These are phyloP conservation scores for Oostethus manadensis DNA, from an alignment of 2,113 vertebrate species.

Conservation along the genomic window DNA sequence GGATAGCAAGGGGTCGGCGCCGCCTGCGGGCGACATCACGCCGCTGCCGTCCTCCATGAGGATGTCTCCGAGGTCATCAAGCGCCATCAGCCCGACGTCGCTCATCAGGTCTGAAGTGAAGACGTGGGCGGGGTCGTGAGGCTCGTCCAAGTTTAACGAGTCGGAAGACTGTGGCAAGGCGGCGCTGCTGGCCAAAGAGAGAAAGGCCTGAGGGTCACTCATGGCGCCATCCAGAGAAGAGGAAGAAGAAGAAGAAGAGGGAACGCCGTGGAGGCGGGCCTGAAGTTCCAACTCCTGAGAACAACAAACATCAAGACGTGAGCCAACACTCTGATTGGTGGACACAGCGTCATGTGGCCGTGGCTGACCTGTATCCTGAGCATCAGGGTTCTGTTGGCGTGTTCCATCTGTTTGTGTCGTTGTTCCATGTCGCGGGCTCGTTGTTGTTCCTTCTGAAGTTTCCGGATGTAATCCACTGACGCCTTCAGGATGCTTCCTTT, in stretches of 20 bases:
- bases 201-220: constrained; percentile 24
- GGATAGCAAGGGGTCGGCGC: constrained; percentile 73
- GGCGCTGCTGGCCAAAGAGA: constrained; percentile 39
- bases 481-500: constrained; percentile 94
- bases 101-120: constrained; percentile 70
- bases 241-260: constrained; percentile 10
- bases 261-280: constrained; percentile 77
- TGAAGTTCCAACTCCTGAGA: constrained; percentile 86
- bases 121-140: constrained; percentile 26
- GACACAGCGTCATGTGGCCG: not conserved
- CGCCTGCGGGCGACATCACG: constrained; percentile 66
- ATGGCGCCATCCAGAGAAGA: constrained; percentile 17
- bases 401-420: constrained; percentile 83
- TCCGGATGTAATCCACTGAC: constrained; percentile 93
- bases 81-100: constrained; percentile 56
- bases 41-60: constrained; percentile 81
- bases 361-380: constrained; percentile 72
- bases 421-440: constrained; percentile 81
- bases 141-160: constrained; percentile 70
- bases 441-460: constrained; percentile 90
- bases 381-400: constrained; percentile 80
- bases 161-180: constrained; percentile 28
- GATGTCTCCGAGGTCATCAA: constrained; percentile 74
- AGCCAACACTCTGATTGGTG: not conserved
- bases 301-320: constrained; percentile 1